Conservation (phyloP, 2,113 vertebrate species). For the Nanger granti region DNA sequence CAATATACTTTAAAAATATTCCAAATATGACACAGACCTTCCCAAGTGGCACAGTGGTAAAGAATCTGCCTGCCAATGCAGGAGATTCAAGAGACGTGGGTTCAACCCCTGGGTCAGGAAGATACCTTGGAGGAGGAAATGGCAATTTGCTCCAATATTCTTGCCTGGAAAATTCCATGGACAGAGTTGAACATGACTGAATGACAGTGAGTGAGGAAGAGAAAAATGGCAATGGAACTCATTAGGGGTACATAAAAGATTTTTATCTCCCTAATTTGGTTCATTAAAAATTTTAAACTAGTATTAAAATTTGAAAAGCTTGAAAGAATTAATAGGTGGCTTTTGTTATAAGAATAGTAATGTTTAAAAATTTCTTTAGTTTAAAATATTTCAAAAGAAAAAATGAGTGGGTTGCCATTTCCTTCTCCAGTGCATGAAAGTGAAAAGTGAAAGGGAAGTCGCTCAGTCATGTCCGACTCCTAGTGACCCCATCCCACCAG, state of each 20-base stretch:
- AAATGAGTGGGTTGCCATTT: background rate
- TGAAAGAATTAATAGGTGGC: background rate
- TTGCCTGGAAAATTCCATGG: background rate
- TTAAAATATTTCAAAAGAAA: slow-evolving; percentile 18
- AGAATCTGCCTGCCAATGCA: background rate
- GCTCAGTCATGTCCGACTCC: no score
- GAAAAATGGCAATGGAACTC: background rate
- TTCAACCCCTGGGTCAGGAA: background rate
- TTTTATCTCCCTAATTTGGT: background rate
- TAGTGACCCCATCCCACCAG: no score
- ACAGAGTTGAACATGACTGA: background rate
- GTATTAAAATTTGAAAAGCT: background rate
- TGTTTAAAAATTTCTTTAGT: background rate
- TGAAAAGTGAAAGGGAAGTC: no score
- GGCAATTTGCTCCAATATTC: background rate
- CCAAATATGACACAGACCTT: background rate
- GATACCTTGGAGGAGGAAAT: background rate
- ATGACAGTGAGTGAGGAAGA: background rate
- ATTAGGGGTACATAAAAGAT: background rate
- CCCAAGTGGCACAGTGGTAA: background rate
- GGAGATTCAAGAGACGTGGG: background rate
- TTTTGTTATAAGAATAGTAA: background rate
- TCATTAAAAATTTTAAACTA: background rate
- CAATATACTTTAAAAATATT: background rate
- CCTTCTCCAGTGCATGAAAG: no score